Conservation (phyloP, 2,888 invertebrate species). For the Drosophila fungiperda region DNA sequence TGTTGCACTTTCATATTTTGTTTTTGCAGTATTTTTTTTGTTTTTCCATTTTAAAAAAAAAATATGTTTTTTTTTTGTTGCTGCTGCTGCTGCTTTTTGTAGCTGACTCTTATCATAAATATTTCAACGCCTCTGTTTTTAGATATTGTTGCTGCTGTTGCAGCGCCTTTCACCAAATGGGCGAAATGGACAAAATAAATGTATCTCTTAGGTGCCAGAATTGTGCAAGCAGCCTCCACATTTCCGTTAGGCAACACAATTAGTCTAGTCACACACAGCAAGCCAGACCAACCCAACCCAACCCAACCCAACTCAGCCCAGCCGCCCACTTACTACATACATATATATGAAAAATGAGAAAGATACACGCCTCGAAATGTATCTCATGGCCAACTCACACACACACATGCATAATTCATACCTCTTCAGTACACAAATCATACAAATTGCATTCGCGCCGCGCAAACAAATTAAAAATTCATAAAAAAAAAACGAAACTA, state of each 20-base stretch:
- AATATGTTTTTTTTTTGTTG: conserved; percentile 3
- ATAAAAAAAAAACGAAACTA: conserved; percentile 50
- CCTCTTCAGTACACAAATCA: conserved; percentile 56
- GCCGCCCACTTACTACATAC: conserved; percentile 2
- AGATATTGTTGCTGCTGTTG: conserved; percentile 18
- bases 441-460: conserved; percentile 42
- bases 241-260: conserved; percentile 62
- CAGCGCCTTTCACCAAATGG: conserved; percentile 57
- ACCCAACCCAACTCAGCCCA: background rate
- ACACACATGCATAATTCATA: conserved; percentile 4
- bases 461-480: conserved; percentile 73
- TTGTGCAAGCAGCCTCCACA: conserved; percentile 52
- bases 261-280: conserved; percentile 57
- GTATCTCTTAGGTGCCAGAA: conserved; percentile 42
- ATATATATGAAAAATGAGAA: conserved; percentile 1
- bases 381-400: conserved; percentile 18
- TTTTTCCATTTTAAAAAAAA: conserved; percentile 35
- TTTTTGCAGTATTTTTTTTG: conserved; percentile 33
- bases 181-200: conserved; percentile 38
- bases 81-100: conserved; percentile 41
- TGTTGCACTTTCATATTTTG: conserved; percentile 75
- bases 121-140: conserved; percentile 71
- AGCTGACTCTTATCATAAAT: conserved; percentile 64
- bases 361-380: conserved; percentile 21
- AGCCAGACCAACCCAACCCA: conserved; percentile 2